Conservation (phyloP, 2,113 vertebrate genomes). For the Sorex fumeus region DNA sequence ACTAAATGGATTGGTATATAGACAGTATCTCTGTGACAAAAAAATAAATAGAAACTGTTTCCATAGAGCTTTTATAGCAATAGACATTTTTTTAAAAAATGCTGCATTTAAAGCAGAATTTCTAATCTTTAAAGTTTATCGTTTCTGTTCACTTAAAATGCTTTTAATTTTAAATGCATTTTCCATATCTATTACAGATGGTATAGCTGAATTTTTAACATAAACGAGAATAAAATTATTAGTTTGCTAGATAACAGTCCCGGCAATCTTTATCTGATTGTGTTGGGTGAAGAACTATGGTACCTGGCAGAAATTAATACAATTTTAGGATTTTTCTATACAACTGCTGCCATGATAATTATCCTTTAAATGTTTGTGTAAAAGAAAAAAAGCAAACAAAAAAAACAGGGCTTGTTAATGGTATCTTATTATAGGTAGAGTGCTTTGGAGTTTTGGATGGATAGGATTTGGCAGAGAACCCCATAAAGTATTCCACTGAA, state of each 20-base stretch:
- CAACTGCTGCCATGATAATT: background rate
- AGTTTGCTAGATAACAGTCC: background rate
- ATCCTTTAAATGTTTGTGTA: background rate
- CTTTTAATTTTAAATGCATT: conserved; percentile 43
- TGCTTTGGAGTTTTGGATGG: background rate
- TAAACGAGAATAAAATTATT: conserved; percentile 16
- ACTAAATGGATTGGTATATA: background rate
- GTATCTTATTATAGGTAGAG: background rate
- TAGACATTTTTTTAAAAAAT: background rate
- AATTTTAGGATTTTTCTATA: conserved; percentile 1
- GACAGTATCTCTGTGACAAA: background rate
- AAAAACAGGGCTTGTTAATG: background rate
- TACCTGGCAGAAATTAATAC: background rate
- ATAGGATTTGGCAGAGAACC: background rate
- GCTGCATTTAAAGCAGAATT: background rate
- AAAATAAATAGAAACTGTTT: background rate
- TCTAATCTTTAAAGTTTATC: background rate
- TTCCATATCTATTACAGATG: background rate
- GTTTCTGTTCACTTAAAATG: background rate
- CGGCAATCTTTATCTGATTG: background rate
- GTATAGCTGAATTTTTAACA: conserved; percentile 9
- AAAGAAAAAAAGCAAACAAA: background rate
- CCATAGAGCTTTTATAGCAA: background rate
- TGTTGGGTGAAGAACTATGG: background rate
- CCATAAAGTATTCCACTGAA: background rate